Evolutionary conservation across 2,888 invertebrate species (phyloP), one percentile per base, ranked within the genome.

Genomic region (Drepana falcataria): DNA sequence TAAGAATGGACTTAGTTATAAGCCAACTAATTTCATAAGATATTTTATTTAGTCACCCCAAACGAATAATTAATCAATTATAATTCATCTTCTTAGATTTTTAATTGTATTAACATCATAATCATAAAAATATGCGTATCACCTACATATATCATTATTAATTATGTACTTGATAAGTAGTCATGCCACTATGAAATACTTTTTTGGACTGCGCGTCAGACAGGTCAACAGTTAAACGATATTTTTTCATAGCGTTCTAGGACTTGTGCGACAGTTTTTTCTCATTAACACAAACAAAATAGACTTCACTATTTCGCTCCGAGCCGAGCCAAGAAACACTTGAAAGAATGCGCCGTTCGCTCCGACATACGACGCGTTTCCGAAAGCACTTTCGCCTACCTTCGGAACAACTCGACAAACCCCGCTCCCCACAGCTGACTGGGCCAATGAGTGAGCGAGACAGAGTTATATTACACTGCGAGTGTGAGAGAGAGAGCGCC

Each of bases 391-490:
- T 89, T 91, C 87, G 87, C 84, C 81, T 73, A 67, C 79, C 68
- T 66, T 89, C 91, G 91, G 83, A 61, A 58, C 48, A 53, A 58
- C 59, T 88, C 91, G 91, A 81, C 69, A 58, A 61, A 70, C 72
- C 73, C 81, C 88, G 90, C 77, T 72, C 81, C 79, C 83, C 78
- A 87, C 91, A 92, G 92, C 92, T 91, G 92, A 91, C 88, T 79
- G 79, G 69, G 69, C 68, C 73, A 73, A 72, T 51, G 83, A 54
- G 71, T 60, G 79, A 88, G 74, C 65, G 84, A 77, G 85, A 83
- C 60, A 55, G 63, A 55, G 55, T 64, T 66, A 65, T 59, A 57
- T 52, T 35, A 37, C 40, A 56, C 53, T 58, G 55, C 64, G 75
- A 59, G 71, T 58, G 71, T 66, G 66, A 80, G 60, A 73, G 66